Evolutionary conservation across 2,113 vertebrate genomes (phyloP).

Genomic region (Propithecus coquereli): DNA sequence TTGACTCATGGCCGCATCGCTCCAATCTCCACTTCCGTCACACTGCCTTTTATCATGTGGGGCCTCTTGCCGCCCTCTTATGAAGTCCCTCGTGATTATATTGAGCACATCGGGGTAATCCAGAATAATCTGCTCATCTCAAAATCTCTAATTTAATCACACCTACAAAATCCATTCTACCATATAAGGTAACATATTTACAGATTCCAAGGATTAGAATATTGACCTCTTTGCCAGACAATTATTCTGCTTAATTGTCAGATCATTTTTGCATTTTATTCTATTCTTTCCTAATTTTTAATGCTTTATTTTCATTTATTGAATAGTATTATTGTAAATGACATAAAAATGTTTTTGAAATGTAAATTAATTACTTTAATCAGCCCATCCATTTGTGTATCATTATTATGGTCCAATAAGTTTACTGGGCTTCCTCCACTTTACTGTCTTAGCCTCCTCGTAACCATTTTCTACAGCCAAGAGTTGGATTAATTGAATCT

Average conservation of each 20-base stretch:
- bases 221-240: neutral
- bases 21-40: neutral
- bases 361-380: constrained; percentile 2
- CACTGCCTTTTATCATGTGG: neutral
- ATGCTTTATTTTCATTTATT: neutral
- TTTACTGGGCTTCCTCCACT: neutral
- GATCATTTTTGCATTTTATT: neutral
- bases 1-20: neutral
- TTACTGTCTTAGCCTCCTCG: neutral
- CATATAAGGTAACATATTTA: neutral
- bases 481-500: neutral
- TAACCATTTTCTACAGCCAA: neutral
- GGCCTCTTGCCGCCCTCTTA: neutral
- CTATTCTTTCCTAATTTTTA: neutral
- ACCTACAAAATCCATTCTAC: neutral
- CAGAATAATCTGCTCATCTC: neutral
- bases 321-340: neutral
- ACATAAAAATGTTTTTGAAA: neutral
- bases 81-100: neutral
- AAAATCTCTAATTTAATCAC: neutral
- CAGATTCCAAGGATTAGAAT: neutral
- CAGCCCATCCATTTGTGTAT: neutral
- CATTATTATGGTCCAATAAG: neutral
- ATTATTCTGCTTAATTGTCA: neutral
- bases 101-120: neutral